Base-by-base conservation (phyloP, 2,797 vertebrate species). In the Craterocephalus amniculus region DNA sequence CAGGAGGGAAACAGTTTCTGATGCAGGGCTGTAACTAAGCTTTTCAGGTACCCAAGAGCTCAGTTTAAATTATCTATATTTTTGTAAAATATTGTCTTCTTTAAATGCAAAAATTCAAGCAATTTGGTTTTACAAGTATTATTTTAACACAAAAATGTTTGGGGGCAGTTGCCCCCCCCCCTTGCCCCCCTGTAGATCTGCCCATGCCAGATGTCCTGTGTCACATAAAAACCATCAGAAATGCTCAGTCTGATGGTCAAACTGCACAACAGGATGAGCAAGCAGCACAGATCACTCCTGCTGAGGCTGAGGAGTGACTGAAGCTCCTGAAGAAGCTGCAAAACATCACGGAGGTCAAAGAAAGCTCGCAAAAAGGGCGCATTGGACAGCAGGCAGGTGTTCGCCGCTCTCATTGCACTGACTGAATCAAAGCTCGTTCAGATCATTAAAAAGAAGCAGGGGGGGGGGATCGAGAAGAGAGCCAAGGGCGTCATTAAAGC, bases 341-440 rank as follows among this genome's bases (percentile, higher is more conserved):
- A 8, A 38, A 58, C 58, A 35, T 2, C 29, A 11, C 9, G 52
- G 59, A 35, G 13, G 56, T 34, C 27, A 35, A 16, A 36, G 29
- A 55, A 9, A 43, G 60, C 72, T 2, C 1, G 55, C 10, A 12
- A 58, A 27, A 22, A 20, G 20, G 59, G 71, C 66, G 18, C 22
- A 24, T 7, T 2, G 2, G 49, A 63, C 62, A 27, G 14, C 0
- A 2, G 18, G 27, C 62, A 74, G 67, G 63, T 63, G 67, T 65
- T 66, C 34, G 5, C n/a, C 0, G 2, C 38, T 38, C 51, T 67
- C 2, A 3, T 26, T 4, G 48, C 65, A 40, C 34, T 0, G 4
- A 64, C 20, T 38, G 48, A 85, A 54, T 71, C 55, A 35, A 36
- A 74, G 59, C 51, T 74, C 45, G 26, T 62, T 64, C 34, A 29